A percentile compares a stretch with the other conserved stretches of the same genome.
Conservation (phyloP, 92 coral and sea anemone genomes). For the Virgularia gustaviana region DNA sequence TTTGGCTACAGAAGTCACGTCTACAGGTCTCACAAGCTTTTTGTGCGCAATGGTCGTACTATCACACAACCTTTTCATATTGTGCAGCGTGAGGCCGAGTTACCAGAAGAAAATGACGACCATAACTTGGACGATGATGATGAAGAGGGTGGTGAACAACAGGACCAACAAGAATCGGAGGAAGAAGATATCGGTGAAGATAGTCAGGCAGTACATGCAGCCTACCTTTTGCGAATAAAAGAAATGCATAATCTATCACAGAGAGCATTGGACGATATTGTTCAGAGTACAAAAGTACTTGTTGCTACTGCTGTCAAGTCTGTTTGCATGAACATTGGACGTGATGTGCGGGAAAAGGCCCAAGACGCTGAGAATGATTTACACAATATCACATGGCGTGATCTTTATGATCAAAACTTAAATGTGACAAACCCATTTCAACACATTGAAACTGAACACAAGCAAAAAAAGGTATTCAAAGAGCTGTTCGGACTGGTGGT, state of each 20-base stretch:
- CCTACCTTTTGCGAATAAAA: slow-evolving; percentile 35
- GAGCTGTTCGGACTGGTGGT: slow-evolving; percentile 55
- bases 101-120: too few species aligned
- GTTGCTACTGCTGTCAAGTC: slow-evolving; percentile 46
- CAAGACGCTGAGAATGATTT: slow-evolving; percentile 9
- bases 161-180: too few species aligned
- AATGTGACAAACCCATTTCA: slow-evolving; percentile 51
- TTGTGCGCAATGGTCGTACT: slow-evolving; percentile 28
- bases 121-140: too few species aligned
- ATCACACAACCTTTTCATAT: slow-evolving; percentile 15
- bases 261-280: slow-evolving; percentile 29
- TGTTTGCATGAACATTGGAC: slow-evolving; percentile 38
- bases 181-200: slow-evolving; percentile 47
- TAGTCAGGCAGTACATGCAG: slow-evolving; percentile 31
- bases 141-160: too few species aligned
- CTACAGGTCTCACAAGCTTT: slow-evolving; percentile 6
- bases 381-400: slow-evolving; percentile 40
- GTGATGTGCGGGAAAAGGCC: slow-evolving; percentile 24
- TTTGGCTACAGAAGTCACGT: slow-evolving; percentile 46
- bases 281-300: slow-evolving; percentile 33
- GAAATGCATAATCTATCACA: slow-evolving; percentile 41
- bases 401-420: slow-evolving; percentile 43
- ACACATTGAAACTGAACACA: slow-evolving; percentile 47
- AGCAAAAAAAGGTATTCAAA: slow-evolving; percentile 49
- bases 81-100: too few species aligned